Base-by-base conservation (phyloP, 2,888 invertebrate genomes). In the Dryobota labecula region DNA sequence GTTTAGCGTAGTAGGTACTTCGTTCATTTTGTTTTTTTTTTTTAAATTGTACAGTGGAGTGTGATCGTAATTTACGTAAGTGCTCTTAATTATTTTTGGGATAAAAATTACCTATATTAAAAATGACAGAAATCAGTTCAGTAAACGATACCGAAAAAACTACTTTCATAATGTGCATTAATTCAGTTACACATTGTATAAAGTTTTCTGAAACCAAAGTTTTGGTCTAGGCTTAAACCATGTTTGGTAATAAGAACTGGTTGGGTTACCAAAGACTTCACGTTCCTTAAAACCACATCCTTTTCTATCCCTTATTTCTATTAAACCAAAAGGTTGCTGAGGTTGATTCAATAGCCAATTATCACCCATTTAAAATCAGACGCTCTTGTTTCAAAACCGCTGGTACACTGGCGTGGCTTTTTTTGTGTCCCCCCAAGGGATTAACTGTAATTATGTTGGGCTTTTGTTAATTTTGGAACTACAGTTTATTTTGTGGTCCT, bases 311-410 rank as follows among this genome's bases (percentile, higher is more conserved):
- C 67, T 72, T 71, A 73, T 64, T 75, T 73, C 72, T 75, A 78
- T 84, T 84, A 65, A 76, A 57, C 73, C 66, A 83, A 88, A 87
- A 77, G 78, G 66, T 71, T 76, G 77, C 73, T 80, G 78, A 85
- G 67, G 80, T 77, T 76, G 76, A 79, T 78, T 83, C 84, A 82
- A 82, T 73, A 73, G 84, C 68, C 84, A 84, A 84, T 83, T 85
- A 88, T 86, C 81, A 73, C 70, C 83, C 74, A 87, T 88, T 88
- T 86, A 82, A 86, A 90, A 89, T 88, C 80, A 88, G 79, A 70
- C 66, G 73, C 67, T 71, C 80, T 89, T 88, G 88, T 89, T 73
- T 66, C 47, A 33, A 45, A 67, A 76, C 66, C 75, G 49, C 67
- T 72, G 56, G 51, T 71, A 72, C 56, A 61, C 63, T 56, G 61